Evolutionary conservation across 2,113 vertebrate species (phyloP).

Genomic region (Guaruba guarouba): DNA sequence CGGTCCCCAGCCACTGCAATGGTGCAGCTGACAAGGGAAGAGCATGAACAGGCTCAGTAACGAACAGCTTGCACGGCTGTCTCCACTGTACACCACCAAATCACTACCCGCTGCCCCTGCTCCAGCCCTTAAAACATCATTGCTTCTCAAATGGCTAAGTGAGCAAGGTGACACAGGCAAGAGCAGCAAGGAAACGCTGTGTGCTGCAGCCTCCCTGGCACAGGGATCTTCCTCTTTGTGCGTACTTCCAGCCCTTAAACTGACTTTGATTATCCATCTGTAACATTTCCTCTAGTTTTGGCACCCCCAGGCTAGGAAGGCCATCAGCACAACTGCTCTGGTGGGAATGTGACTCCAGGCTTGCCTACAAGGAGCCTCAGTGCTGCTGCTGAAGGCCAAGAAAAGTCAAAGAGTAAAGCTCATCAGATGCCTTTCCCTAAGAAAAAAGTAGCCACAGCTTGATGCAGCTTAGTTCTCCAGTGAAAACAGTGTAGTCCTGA

Average conservation of each 20-base stretch:
- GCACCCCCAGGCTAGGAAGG: neutral
- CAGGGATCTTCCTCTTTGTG: neutral
- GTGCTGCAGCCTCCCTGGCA: neutral
- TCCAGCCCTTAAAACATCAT: neutral
- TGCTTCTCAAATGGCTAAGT: neutral
- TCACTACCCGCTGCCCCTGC: neutral
- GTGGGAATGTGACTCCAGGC: neutral
- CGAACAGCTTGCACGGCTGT: neutral
- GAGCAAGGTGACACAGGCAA: neutral
- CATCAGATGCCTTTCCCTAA: neutral
- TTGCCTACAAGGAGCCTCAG: neutral
- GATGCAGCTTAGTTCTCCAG: neutral
- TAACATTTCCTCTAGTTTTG: neutral
- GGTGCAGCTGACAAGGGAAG: neutral
- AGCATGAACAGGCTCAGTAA: neutral
- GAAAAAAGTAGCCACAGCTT: neutral
- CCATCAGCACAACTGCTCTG: neutral
- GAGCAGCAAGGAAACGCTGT: neutral
- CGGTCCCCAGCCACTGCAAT: fast-evolving
- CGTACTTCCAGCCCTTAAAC: neutral
- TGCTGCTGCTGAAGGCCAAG: neutral
- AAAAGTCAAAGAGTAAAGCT: neutral
- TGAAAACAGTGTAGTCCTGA: neutral
- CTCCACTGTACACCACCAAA: neutral
- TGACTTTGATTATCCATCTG: neutral